Evolutionary conservation across 1,140 invertebrate genomes (phyloP), one percentile per base, ranked within the genome.

Genomic region (Periplaneta americana): DNA sequence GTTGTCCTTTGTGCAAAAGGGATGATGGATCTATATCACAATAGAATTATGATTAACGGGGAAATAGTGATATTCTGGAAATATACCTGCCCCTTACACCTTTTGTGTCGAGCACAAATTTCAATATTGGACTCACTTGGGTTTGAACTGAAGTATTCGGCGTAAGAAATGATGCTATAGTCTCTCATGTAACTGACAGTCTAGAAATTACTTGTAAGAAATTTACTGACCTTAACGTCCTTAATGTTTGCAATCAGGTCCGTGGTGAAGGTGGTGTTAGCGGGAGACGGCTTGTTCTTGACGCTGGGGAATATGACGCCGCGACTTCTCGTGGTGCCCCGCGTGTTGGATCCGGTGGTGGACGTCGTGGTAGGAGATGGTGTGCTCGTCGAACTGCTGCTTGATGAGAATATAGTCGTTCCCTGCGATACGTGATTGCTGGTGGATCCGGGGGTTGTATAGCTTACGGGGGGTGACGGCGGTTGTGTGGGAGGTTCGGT

Each of bases 291-390:
- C 85, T 97, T 97, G 86, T 96, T 96, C 87, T 96, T 96, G 18
- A 97, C 95, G 84, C 95, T 96, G 0, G 96, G 96, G 89, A 97
- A 97, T 87, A 97, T 96, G 84, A 97, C 92, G 74, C 94, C 93
- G 31, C 94, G 92, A 87, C 95, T 95, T 80, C 94, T 91, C 75
- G 87, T 88, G 39, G 87, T 84, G 79, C 87, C 86, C 83, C 90
- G 87, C 37, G 84, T 79, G 75, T 85, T 83, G 33, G 87, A 87
- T 37, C 85, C 86, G 77, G 79, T 81, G 82, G 84, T 85, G 78
- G 84, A 83, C 34, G 85, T 78, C 34, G 84, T 83, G 48, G 85
- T 78, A 39, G 85, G 82, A 83, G 83, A 84, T 2, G 87, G 85
- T 10, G 84, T 85, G 2, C 86, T 85, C 1, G 86, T 84, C 34